A percentile compares a stretch with the other conserved stretches of the same genome.
Evolutionary conservation across 2,888 invertebrate species (phyloP).

Genomic region (Drosophila formosana): DNA sequence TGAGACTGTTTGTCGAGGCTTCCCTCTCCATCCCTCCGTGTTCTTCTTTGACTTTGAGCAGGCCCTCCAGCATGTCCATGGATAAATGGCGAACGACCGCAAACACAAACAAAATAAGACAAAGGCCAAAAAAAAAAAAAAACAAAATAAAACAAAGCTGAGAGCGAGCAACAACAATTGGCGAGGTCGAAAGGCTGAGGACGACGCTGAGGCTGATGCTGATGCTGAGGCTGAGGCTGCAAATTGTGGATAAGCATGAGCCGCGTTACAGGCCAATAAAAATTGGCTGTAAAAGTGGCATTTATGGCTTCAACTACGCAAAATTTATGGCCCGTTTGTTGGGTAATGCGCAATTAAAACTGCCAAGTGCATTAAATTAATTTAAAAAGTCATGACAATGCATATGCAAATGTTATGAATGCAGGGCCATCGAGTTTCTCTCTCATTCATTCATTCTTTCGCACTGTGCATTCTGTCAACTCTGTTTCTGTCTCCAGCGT

Average conservation of each 20-base stretch:
- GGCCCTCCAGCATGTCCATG: constrained; percentile 39
- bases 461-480: constrained; percentile 20
- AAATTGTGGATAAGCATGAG: constrained; percentile 41
- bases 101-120: constrained; percentile 53
- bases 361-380: constrained; percentile 73
- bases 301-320: constrained; percentile 68
- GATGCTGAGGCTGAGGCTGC: constrained; percentile 19
- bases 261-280: constrained; percentile 61
- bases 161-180: not conserved
- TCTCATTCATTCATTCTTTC: not conserved
- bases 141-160: constrained; percentile 19
- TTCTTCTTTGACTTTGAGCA: not conserved
- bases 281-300: constrained; percentile 68
- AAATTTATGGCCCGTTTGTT: constrained; percentile 68
- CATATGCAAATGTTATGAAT: constrained; percentile 31
- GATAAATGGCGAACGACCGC: constrained; percentile 62
- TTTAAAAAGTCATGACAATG: constrained; percentile 60
- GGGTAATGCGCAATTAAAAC: constrained; percentile 73
- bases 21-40: constrained; percentile 1
- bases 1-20: constrained; percentile 35
- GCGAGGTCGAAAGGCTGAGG: constrained; percentile 23
- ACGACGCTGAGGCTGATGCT: constrained; percentile 12
- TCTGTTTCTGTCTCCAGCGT: constrained; percentile 1
- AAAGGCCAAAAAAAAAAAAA: constrained; percentile 11
- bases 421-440: constrained; percentile 13